These are phyloP conservation scores for Phyllostomus hastatus DNA, from an alignment of 2,113 vertebrate species.

Conservation along the genomic window DNA sequence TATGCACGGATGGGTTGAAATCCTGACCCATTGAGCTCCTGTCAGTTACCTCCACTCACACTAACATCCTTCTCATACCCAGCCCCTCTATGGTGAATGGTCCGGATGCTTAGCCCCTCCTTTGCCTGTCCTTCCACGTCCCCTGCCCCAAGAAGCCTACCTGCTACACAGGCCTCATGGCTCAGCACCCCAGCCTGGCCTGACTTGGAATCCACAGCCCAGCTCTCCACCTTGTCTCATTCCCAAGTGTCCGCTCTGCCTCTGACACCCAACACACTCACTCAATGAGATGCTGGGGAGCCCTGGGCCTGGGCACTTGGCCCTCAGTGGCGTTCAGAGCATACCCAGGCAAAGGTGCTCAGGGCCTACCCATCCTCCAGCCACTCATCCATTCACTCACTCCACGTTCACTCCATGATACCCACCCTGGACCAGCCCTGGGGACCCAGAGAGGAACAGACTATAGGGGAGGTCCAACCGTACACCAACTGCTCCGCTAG, in stretches of 20 bases:
- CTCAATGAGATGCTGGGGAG: background rate
- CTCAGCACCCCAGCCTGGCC: background rate
- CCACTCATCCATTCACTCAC: background rate
- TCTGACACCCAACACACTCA: background rate
- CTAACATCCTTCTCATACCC: background rate
- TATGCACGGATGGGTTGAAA: background rate
- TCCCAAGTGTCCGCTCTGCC: background rate
- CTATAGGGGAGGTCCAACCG: background rate
- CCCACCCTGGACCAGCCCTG: background rate
- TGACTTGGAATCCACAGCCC: background rate
- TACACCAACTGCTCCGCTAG: background rate
- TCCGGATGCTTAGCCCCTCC: background rate
- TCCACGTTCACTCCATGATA: constrained; percentile 11
- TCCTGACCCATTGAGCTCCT: background rate
- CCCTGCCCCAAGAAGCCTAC: background rate
- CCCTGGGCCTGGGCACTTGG: background rate
- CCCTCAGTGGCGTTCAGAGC: background rate
- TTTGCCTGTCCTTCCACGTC: background rate
- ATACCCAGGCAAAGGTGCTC: background rate
- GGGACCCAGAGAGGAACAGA: background rate
- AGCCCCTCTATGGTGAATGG: background rate
- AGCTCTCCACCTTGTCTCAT: background rate
- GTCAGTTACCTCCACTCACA: background rate
- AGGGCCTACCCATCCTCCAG: background rate
- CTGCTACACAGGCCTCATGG: background rate